Evolutionary conservation across 2,113 vertebrate genomes (phyloP), one percentile per base, ranked within the genome.

Genomic region (Calypte anna): DNA sequence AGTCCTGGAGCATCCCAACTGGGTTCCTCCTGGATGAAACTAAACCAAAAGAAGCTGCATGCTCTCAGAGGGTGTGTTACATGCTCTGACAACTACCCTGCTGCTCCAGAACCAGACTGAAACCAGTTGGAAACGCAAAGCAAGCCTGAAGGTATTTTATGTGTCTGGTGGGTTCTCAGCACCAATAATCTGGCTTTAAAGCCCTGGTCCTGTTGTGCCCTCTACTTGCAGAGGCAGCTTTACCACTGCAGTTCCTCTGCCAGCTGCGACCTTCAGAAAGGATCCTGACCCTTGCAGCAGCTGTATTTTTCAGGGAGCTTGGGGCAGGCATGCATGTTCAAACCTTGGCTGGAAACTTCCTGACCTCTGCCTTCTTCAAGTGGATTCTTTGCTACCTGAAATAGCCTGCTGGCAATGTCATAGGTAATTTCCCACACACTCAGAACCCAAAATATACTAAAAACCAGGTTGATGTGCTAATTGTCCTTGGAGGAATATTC

Each of bases 401-500:
- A 86, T 40, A 82, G 61, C 64, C 58, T 78, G 28, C 69, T 84
- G 59, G 82, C 77, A 59, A 63, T 84, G 88, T 86, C 83, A 82
- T 68, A 92, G 88, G 57, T 84, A 15, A 95, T 86, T 91, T 91
- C 77, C 61, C 64, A 55, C 3, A 75, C 5, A 40, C 53, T 68
- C 57, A 38, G 12, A 93, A 68, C 48, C 48, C 59, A 27, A 84
- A 93, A 89, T 53, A 86, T 3, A 57, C 46, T 55, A 63, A 93
- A 91, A 53, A 0, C 24, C 66, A 58, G 36, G 40, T 1, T 74
- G 81, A 82, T 70, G 76, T 73, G 86, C 6, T 20, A 78, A 86
- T 75, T 84, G 69, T 44, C 54, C 86, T 92, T 64, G 62, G 86
- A 96, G 77, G 69, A 69, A 78, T 33, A 91, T 27, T 78, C 69